Conservation (phyloP, 2,888 invertebrate species). For the Acanthosepion esculentum region DNA sequence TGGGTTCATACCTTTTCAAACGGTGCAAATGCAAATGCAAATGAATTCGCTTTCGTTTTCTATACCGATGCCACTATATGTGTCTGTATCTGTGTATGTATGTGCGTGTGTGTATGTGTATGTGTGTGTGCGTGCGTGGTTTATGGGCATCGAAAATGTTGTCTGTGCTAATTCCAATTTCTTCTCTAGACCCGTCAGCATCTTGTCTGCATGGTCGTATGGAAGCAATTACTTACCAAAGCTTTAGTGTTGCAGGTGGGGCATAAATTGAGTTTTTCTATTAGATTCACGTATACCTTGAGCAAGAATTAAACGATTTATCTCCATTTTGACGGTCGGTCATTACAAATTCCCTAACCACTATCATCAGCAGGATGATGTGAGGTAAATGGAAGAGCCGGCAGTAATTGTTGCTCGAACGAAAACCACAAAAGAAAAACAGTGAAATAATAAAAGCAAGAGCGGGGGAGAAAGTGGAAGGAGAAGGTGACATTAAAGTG, state of each 20-base stretch:
- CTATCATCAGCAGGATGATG: not conserved
- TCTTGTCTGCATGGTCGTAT: not conserved
- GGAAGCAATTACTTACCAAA: not conserved
- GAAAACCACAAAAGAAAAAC: no score
- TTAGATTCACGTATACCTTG: not conserved
- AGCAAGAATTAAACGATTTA: slow-evolving; percentile 15
- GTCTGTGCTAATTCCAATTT: not conserved
- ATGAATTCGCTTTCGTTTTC: no score
- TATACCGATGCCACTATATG: not conserved
- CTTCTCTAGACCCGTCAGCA: not conserved
- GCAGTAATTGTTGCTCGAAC: not conserved
- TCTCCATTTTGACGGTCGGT: not conserved
- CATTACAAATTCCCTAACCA: not conserved
- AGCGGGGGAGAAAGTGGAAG: no score
- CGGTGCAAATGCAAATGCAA: no score
- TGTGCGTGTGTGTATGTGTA: not conserved
- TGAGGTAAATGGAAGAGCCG: not conserved
- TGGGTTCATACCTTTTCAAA: not conserved
- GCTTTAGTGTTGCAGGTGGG: not conserved
- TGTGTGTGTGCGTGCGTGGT: no score
- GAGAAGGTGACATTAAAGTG: no score
- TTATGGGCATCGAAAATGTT: no score
- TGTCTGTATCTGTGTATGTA: not conserved
- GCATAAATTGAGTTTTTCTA: not conserved
- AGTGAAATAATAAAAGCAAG: no score